Evolutionary conservation across 23 tunicate species (phyloP), one percentile per base, ranked within the genome.

Genomic region (Styela plicata): DNA sequence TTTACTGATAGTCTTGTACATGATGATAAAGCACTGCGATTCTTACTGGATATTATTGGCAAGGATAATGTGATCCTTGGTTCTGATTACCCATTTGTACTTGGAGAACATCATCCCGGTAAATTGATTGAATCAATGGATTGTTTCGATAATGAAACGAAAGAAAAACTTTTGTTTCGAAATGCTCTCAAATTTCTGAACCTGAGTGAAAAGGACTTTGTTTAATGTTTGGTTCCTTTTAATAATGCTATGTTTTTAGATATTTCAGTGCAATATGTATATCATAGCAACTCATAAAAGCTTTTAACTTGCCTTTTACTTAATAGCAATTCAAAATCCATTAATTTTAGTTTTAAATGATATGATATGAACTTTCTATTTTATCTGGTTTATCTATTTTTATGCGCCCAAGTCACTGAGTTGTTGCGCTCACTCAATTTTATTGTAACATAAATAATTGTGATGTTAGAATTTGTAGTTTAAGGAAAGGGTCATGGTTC

Each of bases 21-120:
- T 69, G 90, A 86, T 44, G 83, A 69, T 16, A 52, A 70, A 1
- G 87, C 98, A 10, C 64, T 94, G 31, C 65, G 77, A 25, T 85
- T 65, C 53, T 69, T 94, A 0, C 85, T 88, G 66, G 89, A 88
- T 36, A 83, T 88, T 7, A 63, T 94, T 35, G 98, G 98, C 20
- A 76, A 89, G 90, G 85, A 91, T 70, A 77, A 69, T n/a, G 82
- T 91, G 7, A 36, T 91, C 10, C 79, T 91, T 24, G 98, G 98
- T 29, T 68, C 92, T 7, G 98, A 93, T 78, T 93, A 93, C 61
- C 98, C 98, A 19, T 93, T 93, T 76, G 93, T 93, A 33, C 89
- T 93, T 0, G 98, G 98, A 2, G 98, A 93, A 69, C 35, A 36
- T 73, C 83, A 88, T 26, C 82, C 88, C 23, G 98, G 98, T 21